Evolutionary conservation across 1,140 invertebrate species (phyloP), one percentile per base, ranked within the genome.

Genomic region (Drosophila nigrodunni): DNA sequence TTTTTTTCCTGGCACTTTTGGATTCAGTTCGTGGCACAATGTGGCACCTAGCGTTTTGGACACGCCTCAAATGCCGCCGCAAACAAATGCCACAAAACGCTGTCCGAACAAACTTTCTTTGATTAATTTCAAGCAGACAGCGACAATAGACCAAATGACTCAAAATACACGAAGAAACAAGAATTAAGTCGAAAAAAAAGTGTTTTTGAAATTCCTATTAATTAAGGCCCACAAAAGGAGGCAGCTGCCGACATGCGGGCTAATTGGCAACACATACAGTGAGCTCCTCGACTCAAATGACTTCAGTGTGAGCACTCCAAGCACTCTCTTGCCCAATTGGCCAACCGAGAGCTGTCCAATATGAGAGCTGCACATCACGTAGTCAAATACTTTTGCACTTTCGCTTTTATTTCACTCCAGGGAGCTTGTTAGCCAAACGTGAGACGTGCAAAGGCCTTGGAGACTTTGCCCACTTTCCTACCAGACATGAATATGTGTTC

Each of bases 341-440:
- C 21, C 15, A 49, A 47, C 30, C 25, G 34, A 30, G 25, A 30
- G 25, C 25, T 30, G 25, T 30, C 30, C 59, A 43, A 75, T 54
- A 71, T 41, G 46, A 70, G 65, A 70, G 65, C 70, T 66, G 50
- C 64, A 68, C 77, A 78, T 85, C 85, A 89, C 85, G 85, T 88
- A 88, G 68, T 73, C 74, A 64, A 74, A 81, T 70, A 71, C 74
- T 88, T 88, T 80, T 75, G 80, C 77, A 80, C 83, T 88, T 89
- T 89, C 67, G 62, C 52, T 67, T 89, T 89, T 89, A 89, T 89
- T 83, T 85, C 72, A 85, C 85, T 89, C 85, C 80, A 57, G 85
- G 85, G 85, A 89, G 85, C 85, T 89, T 89, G 83, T 89, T 89
- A 89, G 67, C 35, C 61, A 78, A 89, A 88, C 80, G 85, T 88